Conservation (phyloP, 2,888 invertebrate genomes). For the Archaeoteleia sp. region DNA sequence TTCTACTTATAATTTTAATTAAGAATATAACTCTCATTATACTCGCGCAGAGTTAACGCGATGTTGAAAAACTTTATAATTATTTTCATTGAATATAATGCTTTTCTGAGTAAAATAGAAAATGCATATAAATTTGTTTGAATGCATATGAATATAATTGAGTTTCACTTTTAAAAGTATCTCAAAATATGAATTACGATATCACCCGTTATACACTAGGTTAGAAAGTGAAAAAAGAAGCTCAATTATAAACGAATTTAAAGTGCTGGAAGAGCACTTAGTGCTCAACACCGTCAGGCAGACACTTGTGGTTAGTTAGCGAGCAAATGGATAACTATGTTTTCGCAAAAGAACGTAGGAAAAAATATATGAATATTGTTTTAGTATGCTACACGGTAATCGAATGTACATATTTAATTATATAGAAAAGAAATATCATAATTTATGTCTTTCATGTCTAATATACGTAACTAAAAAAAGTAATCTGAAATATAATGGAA, state of each 20-base stretch:
- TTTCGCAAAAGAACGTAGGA: not conserved
- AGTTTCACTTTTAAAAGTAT: slow-evolving; percentile 21
- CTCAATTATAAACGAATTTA: slow-evolving; percentile 70
- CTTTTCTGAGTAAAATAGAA: not conserved
- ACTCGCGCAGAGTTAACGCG: no score
- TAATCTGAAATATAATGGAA: no score
- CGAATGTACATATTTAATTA: not conserved
- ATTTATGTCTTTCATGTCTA: no score
- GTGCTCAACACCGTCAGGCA: slow-evolving; percentile 41
- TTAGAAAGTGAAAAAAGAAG: slow-evolving; percentile 44
- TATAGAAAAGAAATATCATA: no score
- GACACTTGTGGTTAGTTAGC: slow-evolving; percentile 18
- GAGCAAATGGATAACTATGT: slow-evolving; percentile 12
- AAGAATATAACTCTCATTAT: no score
- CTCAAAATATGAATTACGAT: slow-evolving; percentile 1
- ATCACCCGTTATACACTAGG: not conserved
- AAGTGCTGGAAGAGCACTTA: slow-evolving; percentile 67
- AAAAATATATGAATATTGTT: no score
- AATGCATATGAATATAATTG: slow-evolving; percentile 16
- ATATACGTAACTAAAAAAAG: no score
- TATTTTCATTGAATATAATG: no score
- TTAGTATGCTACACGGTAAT: not conserved
- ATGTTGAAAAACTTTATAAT: no score
- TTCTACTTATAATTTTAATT: no score
- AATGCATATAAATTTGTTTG: slow-evolving; percentile 12